Base-by-base conservation (phyloP, 2,888 invertebrate species). In the Pocota personata region DNA sequence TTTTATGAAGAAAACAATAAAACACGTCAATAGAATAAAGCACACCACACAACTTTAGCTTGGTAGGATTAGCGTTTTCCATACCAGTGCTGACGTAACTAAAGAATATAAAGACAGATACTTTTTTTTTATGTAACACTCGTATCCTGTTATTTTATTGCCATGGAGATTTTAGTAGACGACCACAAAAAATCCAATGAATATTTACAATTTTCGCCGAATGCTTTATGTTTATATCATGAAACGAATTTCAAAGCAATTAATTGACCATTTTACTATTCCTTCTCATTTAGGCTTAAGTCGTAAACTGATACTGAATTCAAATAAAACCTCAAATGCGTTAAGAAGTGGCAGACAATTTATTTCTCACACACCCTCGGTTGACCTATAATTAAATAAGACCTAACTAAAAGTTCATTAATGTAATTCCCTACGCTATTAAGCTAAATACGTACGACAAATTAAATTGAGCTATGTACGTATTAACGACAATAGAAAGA, bases 391-490 rank as follows among this genome's bases (percentile, higher is more conserved):
- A 64, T 79, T 64, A 57, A 72, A 64, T 79, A 62, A 76, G 55
- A 66, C 75, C 64, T 32, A 57, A 57, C 72, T 48, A 79, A 62
- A 46, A 72, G 37, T 72, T 60, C 55, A 79, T 79, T 72, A 72
- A 64, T 19, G 52, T 79, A 72, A 79, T 79, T 79, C 72, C 72
- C 64, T 48, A 37, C 78, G 62, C 72, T 79, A 79, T 79, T 73
- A 79, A 79, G 55, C 46, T 57, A 57, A 72, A 50, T 79, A 71
- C 46, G n/a, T 48, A 64, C 14, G 30, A 48, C 62, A 72, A 72
- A 78, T 55, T 43, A 79, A 72, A 57, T 79, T 64, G 64, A 79
- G 57, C 62, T 57, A 43, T 55, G 69, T 43, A 14, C 8, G 69
- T 48, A 78, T 52, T 71, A 24, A 62, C 27, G 62, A 55, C 58